phyloP scores from a whole-genome alignment of 2,888 invertebrate genomes.

The Xestobium rufovillosum region DNA sequence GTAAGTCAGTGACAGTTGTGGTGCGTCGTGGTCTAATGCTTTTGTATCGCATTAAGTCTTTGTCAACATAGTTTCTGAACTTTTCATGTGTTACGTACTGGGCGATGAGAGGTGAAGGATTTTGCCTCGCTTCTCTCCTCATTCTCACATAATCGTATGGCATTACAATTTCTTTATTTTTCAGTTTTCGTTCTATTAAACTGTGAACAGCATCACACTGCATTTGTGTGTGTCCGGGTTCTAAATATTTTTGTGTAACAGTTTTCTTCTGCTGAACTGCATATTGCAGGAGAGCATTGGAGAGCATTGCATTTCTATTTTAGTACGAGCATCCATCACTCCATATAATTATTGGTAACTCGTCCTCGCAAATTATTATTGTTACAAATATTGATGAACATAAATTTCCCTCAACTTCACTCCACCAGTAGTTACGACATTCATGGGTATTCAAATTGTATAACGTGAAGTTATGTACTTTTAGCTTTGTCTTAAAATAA shows the following conservation, averaged over 20 bases:
- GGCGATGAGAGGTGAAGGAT: conserved; percentile 2
- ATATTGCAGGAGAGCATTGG: conserved; percentile 15
- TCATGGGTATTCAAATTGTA: conserved; percentile 11
- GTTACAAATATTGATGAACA: conserved; percentile 7
- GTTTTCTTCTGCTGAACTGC: conserved; percentile 10
- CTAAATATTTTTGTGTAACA: conserved; percentile 16
- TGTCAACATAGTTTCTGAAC: background rate
- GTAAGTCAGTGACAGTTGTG: conserved; percentile 2
- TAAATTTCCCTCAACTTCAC: conserved; percentile 9
- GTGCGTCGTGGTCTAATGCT: conserved; percentile 4
- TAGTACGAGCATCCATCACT: conserved; percentile 15
- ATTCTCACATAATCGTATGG: no score
- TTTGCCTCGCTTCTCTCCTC: no score
- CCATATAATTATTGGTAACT: conserved; percentile 12
- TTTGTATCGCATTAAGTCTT: conserved; percentile 3
- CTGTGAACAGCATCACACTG: no score
- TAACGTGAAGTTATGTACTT: no score
- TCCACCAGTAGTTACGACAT: conserved; percentile 17
- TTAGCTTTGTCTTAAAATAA: conserved; percentile 17
- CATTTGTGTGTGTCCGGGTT: conserved; percentile 19
- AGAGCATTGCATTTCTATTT: conserved; percentile 14
- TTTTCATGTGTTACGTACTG: conserved; percentile 1
- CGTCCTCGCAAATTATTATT: conserved; percentile 8
- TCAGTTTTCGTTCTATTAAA: no score
- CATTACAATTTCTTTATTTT: no score